Evolutionary conservation across 92 coral and sea anemone species (phyloP).

Genomic region (Porites divaricata): DNA sequence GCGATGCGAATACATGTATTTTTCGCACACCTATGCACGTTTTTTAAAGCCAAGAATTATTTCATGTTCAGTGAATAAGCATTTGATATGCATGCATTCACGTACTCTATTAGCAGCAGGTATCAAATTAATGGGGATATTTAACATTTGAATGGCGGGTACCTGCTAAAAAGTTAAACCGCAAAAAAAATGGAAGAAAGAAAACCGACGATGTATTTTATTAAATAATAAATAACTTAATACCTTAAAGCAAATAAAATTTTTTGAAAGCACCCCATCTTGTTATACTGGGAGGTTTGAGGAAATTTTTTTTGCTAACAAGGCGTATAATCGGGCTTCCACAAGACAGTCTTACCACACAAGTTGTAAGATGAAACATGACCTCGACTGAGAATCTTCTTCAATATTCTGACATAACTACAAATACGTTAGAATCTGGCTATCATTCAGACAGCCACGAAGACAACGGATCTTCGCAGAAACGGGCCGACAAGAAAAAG

Average conservation of each 20-base stretch:
- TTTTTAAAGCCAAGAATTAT: neutral
- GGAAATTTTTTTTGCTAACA: neutral
- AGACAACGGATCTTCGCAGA: neutral
- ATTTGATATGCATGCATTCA: neutral
- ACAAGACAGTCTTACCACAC: neutral
- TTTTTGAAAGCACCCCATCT: neutral
- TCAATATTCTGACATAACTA: constrained; percentile 8
- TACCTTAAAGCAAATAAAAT: neutral
- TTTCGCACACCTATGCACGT: too few relatives aligned
- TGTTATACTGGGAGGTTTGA: neutral
- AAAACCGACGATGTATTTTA: neutral
- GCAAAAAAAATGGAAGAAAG: constrained; percentile 2
- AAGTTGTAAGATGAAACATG: constrained; percentile 13
- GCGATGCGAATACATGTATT: too few relatives aligned
- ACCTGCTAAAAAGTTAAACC: constrained; percentile 17
- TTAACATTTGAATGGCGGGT: constrained; percentile 29
- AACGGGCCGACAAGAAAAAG: constrained; percentile 18
- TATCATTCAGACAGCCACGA: constrained; percentile 30
- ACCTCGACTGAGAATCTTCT: constrained; percentile 59
- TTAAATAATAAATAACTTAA: constrained; percentile 30
- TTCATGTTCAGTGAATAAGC: neutral
- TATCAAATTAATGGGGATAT: constrained; percentile 4
- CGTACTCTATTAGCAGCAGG: neutral
- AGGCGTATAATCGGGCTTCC: neutral
- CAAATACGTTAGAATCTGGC: constrained; percentile 20